Percentiles rank a stretch among this genome's conserved stretches.
Evolutionary conservation across 2,113 vertebrate genomes (phyloP).

Genomic region (Rousettus leschenaultii): DNA sequence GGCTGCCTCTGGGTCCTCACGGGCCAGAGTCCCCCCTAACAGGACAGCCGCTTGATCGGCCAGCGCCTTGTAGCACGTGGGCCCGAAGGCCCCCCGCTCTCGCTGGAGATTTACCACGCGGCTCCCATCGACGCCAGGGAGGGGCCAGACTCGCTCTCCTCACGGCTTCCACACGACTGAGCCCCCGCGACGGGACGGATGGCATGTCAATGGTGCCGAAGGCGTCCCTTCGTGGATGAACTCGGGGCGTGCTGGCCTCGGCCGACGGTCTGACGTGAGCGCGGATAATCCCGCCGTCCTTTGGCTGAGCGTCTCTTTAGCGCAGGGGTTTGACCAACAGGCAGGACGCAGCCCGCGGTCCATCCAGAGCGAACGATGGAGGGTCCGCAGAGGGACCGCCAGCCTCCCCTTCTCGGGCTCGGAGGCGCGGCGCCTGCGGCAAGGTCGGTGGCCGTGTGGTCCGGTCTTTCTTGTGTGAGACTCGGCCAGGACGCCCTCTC

Average conservation of each 20-base stretch:
- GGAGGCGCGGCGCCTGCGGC: background rate
- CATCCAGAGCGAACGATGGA: background rate
- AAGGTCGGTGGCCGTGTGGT: background rate
- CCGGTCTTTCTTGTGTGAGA: background rate
- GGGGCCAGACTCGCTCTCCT: background rate
- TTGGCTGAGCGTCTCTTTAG: background rate
- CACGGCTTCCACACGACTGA: background rate
- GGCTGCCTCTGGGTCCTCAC: background rate
- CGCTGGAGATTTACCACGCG: background rate
- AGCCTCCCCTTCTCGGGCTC: background rate
- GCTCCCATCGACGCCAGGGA: background rate
- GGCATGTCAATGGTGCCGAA: background rate
- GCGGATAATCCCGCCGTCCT: background rate
- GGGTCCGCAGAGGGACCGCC: background rate
- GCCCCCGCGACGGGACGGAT: background rate
- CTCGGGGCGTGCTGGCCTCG: background rate
- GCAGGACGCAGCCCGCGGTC: background rate
- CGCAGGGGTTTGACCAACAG: background rate
- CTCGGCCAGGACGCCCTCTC: background rate
- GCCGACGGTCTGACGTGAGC: background rate
- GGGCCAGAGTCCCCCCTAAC: background rate
- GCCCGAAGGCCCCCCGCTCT: background rate
- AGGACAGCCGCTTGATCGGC: too few relatives aligned
- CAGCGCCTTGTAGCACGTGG: background rate
- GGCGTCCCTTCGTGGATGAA: background rate